Percentiles rank a stretch among this genome's conserved stretches.
phyloP scores from a whole-genome alignment of 2,113 vertebrate genomes.

The Microcebus murinus region DNA sequence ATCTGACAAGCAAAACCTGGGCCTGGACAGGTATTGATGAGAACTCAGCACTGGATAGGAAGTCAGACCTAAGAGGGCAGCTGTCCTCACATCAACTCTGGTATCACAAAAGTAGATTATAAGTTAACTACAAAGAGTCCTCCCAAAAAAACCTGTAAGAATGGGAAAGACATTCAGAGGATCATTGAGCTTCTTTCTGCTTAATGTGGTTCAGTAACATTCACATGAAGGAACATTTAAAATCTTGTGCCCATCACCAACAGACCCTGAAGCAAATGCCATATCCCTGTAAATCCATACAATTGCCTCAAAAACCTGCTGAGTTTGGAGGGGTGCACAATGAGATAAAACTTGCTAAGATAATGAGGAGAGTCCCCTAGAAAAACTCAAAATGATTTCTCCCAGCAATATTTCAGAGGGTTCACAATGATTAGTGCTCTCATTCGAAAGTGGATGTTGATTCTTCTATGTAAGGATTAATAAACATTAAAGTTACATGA shows the following conservation, averaged over 20 bases:
- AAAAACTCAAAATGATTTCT: neutral
- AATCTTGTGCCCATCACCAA: neutral
- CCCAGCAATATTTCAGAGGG: neutral
- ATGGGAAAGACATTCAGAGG: neutral
- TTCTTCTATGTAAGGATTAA: slow-evolving; percentile 35
- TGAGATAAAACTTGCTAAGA: neutral
- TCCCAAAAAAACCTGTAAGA: neutral
- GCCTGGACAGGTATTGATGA: neutral
- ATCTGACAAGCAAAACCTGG: neutral
- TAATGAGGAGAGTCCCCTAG: neutral
- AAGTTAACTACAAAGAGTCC: neutral
- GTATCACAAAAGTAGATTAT: neutral
- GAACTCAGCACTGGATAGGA: neutral
- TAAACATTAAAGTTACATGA: slow-evolving; percentile 60
- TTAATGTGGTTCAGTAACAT: neutral
- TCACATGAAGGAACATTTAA: neutral
- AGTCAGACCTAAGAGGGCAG: neutral
- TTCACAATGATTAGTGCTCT: slow-evolving; percentile 26
- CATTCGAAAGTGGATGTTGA: slow-evolving; percentile 31
- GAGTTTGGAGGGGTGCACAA: neutral
- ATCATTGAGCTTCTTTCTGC: neutral
- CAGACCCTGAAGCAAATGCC: neutral
- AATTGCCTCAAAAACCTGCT: neutral
- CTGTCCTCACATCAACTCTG: neutral
- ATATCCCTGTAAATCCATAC: neutral